Evolutionary conservation across 2,888 invertebrate genomes (phyloP), one percentile per base, ranked within the genome.

Genomic region (Dione vanillae): DNA sequence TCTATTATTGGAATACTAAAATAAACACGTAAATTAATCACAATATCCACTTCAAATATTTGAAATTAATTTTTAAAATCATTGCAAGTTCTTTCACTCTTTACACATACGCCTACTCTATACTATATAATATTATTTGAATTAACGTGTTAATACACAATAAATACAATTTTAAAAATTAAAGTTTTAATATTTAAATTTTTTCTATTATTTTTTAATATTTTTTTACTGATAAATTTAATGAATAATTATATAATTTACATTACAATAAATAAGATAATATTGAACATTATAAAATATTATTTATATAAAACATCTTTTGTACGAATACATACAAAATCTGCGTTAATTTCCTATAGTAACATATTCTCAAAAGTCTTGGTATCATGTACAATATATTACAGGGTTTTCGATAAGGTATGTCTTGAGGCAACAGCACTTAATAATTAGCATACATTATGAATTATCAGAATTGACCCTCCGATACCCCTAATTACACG

Each of bases 391-490:
- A 67, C 64, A 56, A 70, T 72, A 72, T 69, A 70, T 69, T 58
- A 74, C 47, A 67, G 56, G 62, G 47, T 66, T 58, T 62, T 70
- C 75, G 77, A 77, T 78, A 77, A 77, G 75, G 76, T 71, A 70
- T 81, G 85, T 84, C 91, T 87, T 83, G 86, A 77, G 90, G 91
- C 88, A 77, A 82, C 81, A 79, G 78, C 73, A 77, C 87, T 82
- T 90, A 90, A 88, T 92, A 91, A 92, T 92, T 92, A 92, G 87
- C 91, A 89, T 92, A 87, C 90, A 92, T 92, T 92, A 91, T 89
- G 90, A 90, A 91, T 91, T 92, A 92, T 91, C 90, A 85, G 85
- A 91, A 92, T 91, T 88, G 87, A 86, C 88, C 91, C 85, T 82
- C 83, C 84, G 84, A 88, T 87, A 85, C 80, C 82, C 87, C 85